phyloP scores from a whole-genome alignment of 2,888 invertebrate genomes.

The Amiota mariae region DNA sequence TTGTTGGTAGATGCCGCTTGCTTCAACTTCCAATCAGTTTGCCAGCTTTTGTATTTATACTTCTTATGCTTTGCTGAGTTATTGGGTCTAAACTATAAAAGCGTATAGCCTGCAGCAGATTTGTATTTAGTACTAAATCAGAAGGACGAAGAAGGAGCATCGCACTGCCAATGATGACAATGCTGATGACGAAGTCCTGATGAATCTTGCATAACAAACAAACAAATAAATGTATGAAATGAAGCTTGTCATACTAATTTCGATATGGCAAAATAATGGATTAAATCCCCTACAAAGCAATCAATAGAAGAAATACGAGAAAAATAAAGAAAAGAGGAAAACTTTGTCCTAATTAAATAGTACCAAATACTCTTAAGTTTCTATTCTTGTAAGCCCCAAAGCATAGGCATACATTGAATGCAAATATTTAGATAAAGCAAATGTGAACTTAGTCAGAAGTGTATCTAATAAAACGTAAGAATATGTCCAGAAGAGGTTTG shows the following conservation, averaged over 20 bases:
- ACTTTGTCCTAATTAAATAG: neutral
- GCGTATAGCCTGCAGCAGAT: slow-evolving; percentile 54
- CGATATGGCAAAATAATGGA: no score
- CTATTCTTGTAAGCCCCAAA: no score
- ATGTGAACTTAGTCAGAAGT: no score
- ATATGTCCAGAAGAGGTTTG: no score
- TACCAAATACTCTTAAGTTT: no score
- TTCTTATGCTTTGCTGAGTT: slow-evolving; percentile 12
- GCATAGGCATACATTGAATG: no score
- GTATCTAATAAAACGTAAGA: no score
- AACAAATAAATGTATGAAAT: neutral
- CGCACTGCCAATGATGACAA: neutral
- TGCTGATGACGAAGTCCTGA: neutral
- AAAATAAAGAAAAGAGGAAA: neutral
- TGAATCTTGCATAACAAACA: slow-evolving; percentile 8
- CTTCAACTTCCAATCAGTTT: neutral
- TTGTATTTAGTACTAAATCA: neutral
- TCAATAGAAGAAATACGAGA: neutral
- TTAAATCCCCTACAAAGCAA: no score
- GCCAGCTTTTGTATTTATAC: no score
- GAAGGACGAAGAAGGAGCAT: neutral
- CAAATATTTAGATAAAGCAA: no score
- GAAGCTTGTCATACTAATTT: no score
- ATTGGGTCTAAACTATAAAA: slow-evolving; percentile 48
- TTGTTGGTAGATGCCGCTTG: slow-evolving; percentile 34